Conservation (phyloP, 2,888 invertebrate genomes). For the Melipona bicolor region DNA sequence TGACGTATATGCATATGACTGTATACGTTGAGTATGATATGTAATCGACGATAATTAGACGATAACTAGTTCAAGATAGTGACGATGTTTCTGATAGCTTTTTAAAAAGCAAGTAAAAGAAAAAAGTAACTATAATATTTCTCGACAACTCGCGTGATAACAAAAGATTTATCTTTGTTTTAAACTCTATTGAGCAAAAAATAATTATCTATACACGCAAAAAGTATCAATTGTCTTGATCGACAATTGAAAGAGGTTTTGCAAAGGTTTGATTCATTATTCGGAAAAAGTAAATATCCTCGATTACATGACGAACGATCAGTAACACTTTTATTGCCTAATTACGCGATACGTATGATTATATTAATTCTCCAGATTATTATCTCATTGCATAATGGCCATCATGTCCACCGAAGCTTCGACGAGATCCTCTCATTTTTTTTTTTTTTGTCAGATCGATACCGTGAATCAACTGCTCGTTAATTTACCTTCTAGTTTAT, state of each 20-base stretch:
- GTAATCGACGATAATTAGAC: neutral
- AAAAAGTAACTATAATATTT: neutral
- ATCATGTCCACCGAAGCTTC: neutral
- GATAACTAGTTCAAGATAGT: neutral
- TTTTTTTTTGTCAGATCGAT: neutral
- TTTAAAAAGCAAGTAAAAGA: neutral
- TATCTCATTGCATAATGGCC: conserved; percentile 28
- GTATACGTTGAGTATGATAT: neutral
- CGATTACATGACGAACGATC: neutral
- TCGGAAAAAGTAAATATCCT: neutral
- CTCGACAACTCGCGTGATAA: neutral
- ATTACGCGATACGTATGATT: conserved; percentile 5
- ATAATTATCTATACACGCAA: neutral
- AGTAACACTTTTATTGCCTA: neutral
- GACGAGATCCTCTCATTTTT: neutral
- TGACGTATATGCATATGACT: too few relatives aligned
- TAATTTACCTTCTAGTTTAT: neutral
- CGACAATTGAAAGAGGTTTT: too few relatives aligned
- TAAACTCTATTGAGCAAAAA: neutral
- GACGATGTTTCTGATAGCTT: neutral
- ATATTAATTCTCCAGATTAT: neutral
- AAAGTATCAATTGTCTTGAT: too few relatives aligned
- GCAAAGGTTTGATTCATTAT: too few relatives aligned
- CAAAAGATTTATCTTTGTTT: neutral
- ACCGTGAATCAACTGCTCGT: neutral